A percentile compares a stretch with the other conserved stretches of the same genome.
phyloP scores from a whole-genome alignment of 30 jellyfish, hydroid and myxozoan species.

The Calvadosia cruxmelitensis region DNA sequence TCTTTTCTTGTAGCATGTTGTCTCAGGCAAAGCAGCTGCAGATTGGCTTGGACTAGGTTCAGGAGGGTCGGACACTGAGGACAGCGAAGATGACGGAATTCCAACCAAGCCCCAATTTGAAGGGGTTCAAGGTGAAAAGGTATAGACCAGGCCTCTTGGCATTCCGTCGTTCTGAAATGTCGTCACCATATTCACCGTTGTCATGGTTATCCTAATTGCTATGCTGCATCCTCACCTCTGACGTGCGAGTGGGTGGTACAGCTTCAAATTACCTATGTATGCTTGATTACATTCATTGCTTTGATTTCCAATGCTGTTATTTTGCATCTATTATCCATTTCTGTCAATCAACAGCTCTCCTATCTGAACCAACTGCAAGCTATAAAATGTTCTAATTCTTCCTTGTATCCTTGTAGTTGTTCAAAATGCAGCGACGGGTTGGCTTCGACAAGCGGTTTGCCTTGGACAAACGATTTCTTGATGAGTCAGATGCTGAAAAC shows the following conservation, averaged over 20 bases:
- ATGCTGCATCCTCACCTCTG: no score
- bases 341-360: no score
- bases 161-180: no score
- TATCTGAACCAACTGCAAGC: no score
- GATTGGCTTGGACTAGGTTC: conserved; percentile 43
- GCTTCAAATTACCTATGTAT: background rate
- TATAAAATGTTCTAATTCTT: no score
- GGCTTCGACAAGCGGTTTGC: conserved; percentile 73
- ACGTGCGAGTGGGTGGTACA: no score
- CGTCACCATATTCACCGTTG: no score
- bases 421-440: conserved; percentile 46
- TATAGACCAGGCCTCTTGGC: background rate
- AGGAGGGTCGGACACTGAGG: conserved; percentile 15
- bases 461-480: conserved; percentile 75
- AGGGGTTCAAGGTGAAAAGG: conserved; percentile 77
- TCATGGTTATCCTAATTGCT: no score
- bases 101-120: conserved; percentile 64
- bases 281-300: background rate
- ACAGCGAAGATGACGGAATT: conserved; percentile 24
- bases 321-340: no score
- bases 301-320: no score
- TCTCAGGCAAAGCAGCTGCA: conserved; percentile 17
- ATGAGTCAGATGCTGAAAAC: conserved; percentile 22
- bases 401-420: conserved; percentile 27
- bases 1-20: no score